Evolutionary conservation across 2,797 vertebrate species (phyloP).

Genomic region (Gallirallus australis): DNA sequence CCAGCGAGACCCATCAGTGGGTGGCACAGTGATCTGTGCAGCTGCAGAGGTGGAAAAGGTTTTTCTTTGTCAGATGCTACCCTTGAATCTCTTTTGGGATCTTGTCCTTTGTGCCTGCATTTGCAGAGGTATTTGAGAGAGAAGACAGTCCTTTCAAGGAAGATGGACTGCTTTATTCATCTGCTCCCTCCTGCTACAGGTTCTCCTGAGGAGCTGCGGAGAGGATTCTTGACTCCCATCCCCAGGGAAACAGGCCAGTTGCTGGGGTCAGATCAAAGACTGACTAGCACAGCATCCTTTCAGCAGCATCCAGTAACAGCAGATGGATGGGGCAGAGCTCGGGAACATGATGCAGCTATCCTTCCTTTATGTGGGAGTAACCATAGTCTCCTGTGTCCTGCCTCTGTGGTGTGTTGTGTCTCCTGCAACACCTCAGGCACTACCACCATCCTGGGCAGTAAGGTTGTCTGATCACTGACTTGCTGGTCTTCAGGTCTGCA

Average conservation of each 20-base stretch:
- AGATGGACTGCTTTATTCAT: neutral
- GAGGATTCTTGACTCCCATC: neutral
- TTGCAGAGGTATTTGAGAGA: neutral
- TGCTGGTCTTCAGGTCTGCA: neutral
- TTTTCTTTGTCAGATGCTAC: neutral
- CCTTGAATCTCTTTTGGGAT: neutral
- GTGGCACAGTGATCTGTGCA: neutral
- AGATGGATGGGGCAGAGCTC: neutral
- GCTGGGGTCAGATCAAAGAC: neutral
- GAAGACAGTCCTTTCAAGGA: neutral
- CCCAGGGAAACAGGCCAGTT: neutral
- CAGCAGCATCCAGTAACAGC: neutral
- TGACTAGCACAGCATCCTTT: neutral
- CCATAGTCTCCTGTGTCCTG: neutral
- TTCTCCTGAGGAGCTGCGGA: neutral
- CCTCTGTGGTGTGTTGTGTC: too few relatives aligned
- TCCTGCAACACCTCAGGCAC: neutral
- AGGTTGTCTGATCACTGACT: neutral
- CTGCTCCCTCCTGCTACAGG: neutral
- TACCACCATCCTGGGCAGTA: neutral
- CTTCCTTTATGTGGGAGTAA: neutral
- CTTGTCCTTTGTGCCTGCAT: neutral
- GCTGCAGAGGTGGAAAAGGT: neutral
- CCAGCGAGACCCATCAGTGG: neutral
- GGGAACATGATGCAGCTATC: accelerated